phyloP scores from a whole-genome alignment of 2,113 vertebrate species.

The Scomber scombrus region DNA sequence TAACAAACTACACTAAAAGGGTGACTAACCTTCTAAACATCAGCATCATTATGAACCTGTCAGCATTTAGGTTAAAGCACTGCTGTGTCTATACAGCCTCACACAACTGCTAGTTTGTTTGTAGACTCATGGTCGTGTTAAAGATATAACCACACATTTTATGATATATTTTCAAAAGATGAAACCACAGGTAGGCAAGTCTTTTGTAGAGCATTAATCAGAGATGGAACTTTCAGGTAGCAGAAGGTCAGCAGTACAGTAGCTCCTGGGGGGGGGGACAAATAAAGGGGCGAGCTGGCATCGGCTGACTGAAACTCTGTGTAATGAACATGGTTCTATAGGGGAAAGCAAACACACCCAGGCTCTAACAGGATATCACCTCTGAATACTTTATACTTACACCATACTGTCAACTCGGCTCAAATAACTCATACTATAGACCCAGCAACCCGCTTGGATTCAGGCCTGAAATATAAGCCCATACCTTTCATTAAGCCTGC shows the following conservation, averaged over 20 bases:
- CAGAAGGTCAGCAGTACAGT: background rate
- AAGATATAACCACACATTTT: background rate
- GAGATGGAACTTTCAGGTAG: background rate
- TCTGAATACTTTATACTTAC: background rate
- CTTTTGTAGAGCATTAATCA: background rate
- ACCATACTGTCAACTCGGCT: constrained; percentile 22
- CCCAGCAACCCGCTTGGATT: constrained; percentile 5
- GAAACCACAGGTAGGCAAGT: background rate
- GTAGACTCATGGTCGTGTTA: background rate
- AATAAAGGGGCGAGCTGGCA: background rate
- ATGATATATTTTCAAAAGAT: background rate
- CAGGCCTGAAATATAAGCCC: constrained; percentile 34
- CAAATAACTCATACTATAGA: constrained; percentile 29
- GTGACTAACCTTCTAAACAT: no score
- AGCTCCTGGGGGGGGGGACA: background rate
- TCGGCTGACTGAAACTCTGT: background rate
- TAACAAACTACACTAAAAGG: no score
- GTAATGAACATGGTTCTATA: constrained; percentile 9
- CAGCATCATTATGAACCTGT: no score
- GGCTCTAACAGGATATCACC: constrained; percentile 1
- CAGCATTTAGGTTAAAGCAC: no score
- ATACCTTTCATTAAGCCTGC: constrained; percentile 37
- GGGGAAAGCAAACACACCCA: constrained; percentile 21
- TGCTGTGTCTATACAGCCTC: no score
- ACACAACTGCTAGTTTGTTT: no score